Conservation (phyloP, 2,113 vertebrate genomes). For the Emberiza fucata region DNA sequence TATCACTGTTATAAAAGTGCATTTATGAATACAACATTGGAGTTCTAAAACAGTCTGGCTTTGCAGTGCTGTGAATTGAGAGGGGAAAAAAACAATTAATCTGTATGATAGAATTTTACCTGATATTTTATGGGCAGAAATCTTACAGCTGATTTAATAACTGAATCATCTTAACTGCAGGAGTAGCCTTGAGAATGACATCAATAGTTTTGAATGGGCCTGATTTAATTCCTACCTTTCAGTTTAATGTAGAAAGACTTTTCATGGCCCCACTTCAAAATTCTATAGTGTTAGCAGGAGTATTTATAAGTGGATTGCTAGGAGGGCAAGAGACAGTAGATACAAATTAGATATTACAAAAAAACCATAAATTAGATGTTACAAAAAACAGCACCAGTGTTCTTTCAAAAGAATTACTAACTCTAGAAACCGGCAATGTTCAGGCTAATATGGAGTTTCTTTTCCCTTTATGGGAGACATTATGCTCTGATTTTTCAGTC, state of each 20-base stretch:
- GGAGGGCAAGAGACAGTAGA: neutral
- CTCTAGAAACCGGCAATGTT: neutral
- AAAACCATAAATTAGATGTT: neutral
- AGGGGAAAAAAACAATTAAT: neutral
- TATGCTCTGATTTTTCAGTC: neutral
- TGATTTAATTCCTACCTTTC: neutral
- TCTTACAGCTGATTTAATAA: neutral
- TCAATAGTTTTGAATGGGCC: neutral
- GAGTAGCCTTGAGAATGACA: neutral
- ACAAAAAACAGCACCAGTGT: neutral
- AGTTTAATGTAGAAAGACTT: neutral
- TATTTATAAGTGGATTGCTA: neutral
- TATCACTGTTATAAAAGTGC: neutral
- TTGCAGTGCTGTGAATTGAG: neutral
- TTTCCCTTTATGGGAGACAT: neutral
- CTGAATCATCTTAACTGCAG: constrained; percentile 9
- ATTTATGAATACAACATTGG: neutral
- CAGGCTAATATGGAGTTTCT: neutral
- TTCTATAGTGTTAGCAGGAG: neutral
- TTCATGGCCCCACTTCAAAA: neutral
- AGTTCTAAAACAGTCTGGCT: neutral
- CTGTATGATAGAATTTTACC: neutral
- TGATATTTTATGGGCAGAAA: neutral
- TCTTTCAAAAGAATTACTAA: neutral
- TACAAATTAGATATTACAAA: neutral